Evolutionary conservation across 2,113 vertebrate genomes (phyloP), one percentile per base, ranked within the genome.

Genomic region (Alaudala cheleensis): DNA sequence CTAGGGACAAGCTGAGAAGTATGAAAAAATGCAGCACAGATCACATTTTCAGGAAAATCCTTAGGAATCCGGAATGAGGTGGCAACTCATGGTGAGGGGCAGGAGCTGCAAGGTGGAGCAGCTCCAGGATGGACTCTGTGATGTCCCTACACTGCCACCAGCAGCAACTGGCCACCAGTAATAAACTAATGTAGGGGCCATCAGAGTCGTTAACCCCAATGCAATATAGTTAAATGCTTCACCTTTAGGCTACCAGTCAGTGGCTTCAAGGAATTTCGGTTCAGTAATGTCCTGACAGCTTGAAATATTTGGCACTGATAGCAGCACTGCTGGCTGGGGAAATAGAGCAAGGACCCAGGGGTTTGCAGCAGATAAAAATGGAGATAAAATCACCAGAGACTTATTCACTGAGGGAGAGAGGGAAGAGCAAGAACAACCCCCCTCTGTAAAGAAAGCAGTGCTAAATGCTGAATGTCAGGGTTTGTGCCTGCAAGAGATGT

Each of bases 21-120:
- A 93, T 76, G 45, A 95, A 97, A 95, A 95, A 92, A 70, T 12
- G 57, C 79, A 74, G 45, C 67, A 33, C 25, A 51, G 37, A 56
- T 95, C 79, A 70, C 70, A 95, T 93, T 97, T 96, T 97, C 94
- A 95, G 91, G 94, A 92, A 97, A 96, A 91, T 67, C 70, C 77
- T 70, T 26, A 56, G 44, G 92, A 96, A 74, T 95, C 72, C 5
- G 6, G 84, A 70, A 51, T 4, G 5, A 84, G 37, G 44, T 2
- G 14, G 42, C 8, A 69, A 74, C 82, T 95, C 34, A 66, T 20
- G 4, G 15, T 5, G n/a, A 80, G 21, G 62, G 61, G 16, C 62
- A 66, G 83, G 60, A 77, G n/a, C 62, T 84, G 91, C 93, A 93
- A 97, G 91, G 77, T 97, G 86, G 86, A 96, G 88, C 85, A 96